Conservation (phyloP, 2,888 invertebrate genomes). For the Lasioglossum pauxillum region DNA sequence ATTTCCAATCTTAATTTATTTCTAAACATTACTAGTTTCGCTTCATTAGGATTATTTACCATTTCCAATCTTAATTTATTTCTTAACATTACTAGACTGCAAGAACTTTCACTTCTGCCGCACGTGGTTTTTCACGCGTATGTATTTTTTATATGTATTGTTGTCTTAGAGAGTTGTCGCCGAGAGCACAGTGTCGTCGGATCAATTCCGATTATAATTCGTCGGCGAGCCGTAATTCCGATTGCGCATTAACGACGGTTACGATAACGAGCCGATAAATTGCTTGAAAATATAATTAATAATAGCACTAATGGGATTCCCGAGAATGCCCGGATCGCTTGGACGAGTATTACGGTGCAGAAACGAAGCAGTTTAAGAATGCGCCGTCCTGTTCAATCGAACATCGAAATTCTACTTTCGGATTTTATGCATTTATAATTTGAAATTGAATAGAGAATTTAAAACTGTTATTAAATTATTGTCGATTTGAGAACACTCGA, state of each 20-base stretch:
- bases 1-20: no score
- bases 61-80: no score
- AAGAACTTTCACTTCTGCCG: no score
- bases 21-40: no score
- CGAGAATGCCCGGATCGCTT: constrained; percentile 5
- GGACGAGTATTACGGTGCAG: constrained; percentile 10
- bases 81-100: no score
- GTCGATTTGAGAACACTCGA: no score
- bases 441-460: background rate
- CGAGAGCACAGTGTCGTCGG: background rate
- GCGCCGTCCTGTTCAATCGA: background rate
- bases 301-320: constrained; percentile 36
- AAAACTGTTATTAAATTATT: background rate
- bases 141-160: no score
- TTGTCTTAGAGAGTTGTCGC: background rate
- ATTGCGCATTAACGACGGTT: constrained; percentile 58
- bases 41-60: no score
- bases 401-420: background rate
- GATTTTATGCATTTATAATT: no score
- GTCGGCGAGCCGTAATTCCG: constrained; percentile 52
- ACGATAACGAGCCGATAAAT: constrained; percentile 62
- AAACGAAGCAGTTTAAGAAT: background rate
- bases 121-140: no score
- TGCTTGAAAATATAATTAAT: constrained; percentile 47
- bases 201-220: constrained; percentile 49